Base-by-base conservation (phyloP, 2,888 invertebrate species). In the Caenorhabditis plicata region DNA sequence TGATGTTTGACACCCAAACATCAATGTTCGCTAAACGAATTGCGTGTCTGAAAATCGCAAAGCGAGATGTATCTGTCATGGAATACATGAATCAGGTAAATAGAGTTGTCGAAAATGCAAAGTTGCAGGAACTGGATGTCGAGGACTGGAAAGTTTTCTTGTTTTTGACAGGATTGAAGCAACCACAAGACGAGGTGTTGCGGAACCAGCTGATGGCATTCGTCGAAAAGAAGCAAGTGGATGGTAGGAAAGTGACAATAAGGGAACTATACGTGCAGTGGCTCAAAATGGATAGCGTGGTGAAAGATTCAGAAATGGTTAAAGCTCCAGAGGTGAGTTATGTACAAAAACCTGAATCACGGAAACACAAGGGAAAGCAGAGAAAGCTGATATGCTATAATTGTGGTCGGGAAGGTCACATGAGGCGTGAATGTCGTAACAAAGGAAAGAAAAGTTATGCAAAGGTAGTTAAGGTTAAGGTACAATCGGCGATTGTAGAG, bases 91-190 rank as follows among this genome's bases (percentile, higher is more conserved):
- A 43, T 20, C 3, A 25, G 9, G 31, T 42, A 13, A 15, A 20
- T 4, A 20, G 31, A 29, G 17, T 20, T 1, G 43, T 44, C 15
- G 3, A 5, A 1, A 26, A 44, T n/a, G 44, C 44, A 1, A 33
- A 44, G 15, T 15, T 44, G 1, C 7, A 32, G 3, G 13, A 19
- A 3, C 32, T 44, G 44, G 22, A 15, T 2, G 5, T 15, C 2
- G 44, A 44, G 9, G 44, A 44, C 2, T 44, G 44, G 44, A 5
- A 19, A 2, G 23, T 44, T 1, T 44, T 32, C 23, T 11, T 44
- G n/a, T 44, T 44, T 11, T 8, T 44, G 1, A 9, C 33, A 3
- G 44, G 44, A 23, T 8, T 44, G 19, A 35, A 44, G 15, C 17
- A 1, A 1, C n/a, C 20, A 1, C 17, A 23, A 15, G 33, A 44